Percentiles rank a stretch among this genome's conserved stretches.
phyloP scores from a whole-genome alignment of 1,140 invertebrate genomes.

The Anagrus nilaparvatae region DNA sequence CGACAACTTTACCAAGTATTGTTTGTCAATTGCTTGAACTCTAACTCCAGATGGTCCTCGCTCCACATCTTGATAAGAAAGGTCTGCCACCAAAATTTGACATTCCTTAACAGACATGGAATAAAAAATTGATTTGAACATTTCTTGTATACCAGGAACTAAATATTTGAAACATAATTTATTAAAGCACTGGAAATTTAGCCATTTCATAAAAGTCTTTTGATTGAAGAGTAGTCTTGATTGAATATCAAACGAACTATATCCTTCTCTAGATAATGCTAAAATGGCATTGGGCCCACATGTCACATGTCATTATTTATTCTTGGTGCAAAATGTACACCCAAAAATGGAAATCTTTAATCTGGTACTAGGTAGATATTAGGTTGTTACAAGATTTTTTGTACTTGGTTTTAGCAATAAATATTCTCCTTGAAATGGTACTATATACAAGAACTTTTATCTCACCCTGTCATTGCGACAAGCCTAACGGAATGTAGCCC shows the following conservation, averaged over 20 bases:
- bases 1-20: conserved; percentile 86
- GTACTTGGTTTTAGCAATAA: conserved; percentile 72
- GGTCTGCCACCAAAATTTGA: conserved; percentile 75
- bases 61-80: conserved; percentile 63
- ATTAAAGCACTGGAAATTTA: conserved; percentile 70
- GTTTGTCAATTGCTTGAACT: conserved; percentile 85
- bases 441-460: conserved; percentile 72
- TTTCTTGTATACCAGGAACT: conserved; percentile 71
- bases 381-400: conserved; percentile 68
- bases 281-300: conserved; percentile 95
- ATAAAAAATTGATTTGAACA: conserved; percentile 70
- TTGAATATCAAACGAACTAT: too few relatives aligned
- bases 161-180: conserved; percentile 76
- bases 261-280: conserved; percentile 89
- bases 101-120: conserved; percentile 71
- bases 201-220: conserved; percentile 72
- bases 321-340: conserved; percentile 94
- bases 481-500: conserved; percentile 88
- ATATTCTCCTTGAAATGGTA: conserved; percentile 96
- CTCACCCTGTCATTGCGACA: conserved; percentile 79
- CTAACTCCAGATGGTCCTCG: conserved; percentile 85
- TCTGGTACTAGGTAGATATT: conserved; percentile 99
- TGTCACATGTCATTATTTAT: conserved; percentile 91
- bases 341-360: conserved; percentile 90
- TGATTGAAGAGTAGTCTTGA: too few relatives aligned